Evolutionary conservation across 2,797 vertebrate genomes (phyloP).

Genomic region (Neostethus bicornis): DNA sequence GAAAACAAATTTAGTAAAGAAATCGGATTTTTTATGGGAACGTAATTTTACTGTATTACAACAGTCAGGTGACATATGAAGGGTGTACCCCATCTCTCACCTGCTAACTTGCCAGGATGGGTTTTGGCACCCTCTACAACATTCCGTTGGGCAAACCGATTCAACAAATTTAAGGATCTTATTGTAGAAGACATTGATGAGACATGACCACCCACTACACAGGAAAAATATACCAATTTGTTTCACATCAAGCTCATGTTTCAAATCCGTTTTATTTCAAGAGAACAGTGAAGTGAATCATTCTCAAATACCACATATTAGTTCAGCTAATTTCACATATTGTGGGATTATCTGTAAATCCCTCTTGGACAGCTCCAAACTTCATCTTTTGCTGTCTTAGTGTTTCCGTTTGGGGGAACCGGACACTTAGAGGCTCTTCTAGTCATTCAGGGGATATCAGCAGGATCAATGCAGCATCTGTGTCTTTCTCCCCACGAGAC

Average conservation of each 20-base stretch:
- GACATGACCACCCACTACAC: slow-evolving; percentile 7
- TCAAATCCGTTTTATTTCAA: slow-evolving; percentile 18
- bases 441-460: slow-evolving; percentile 70
- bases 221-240: slow-evolving; percentile 17
- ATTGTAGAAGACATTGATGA: neutral
- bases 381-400: slow-evolving; percentile 40
- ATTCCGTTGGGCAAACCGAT: too few relatives aligned
- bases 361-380: slow-evolving; percentile 24
- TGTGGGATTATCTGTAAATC: slow-evolving; percentile 30
- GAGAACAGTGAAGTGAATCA: slow-evolving; percentile 24
- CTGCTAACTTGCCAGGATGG: too few relatives aligned
- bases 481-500: slow-evolving; percentile 63
- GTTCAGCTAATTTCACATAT: slow-evolving; percentile 39
- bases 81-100: too few relatives aligned
- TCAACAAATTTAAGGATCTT: neutral
- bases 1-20: too few relatives aligned
- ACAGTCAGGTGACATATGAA: too few relatives aligned
- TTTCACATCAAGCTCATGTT: slow-evolving; percentile 21
- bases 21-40: too few relatives aligned
- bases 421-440: slow-evolving; percentile 62
- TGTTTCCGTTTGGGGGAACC: slow-evolving; percentile 66
- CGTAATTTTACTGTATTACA: too few relatives aligned
- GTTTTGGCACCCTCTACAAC: too few relatives aligned
- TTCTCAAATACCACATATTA: slow-evolving; percentile 24
- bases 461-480: slow-evolving; percentile 77